These are phyloP conservation scores for Corythoichthys haematopterus DNA, from an alignment of 2,113 vertebrate genomes.

Conservation along the genomic window DNA sequence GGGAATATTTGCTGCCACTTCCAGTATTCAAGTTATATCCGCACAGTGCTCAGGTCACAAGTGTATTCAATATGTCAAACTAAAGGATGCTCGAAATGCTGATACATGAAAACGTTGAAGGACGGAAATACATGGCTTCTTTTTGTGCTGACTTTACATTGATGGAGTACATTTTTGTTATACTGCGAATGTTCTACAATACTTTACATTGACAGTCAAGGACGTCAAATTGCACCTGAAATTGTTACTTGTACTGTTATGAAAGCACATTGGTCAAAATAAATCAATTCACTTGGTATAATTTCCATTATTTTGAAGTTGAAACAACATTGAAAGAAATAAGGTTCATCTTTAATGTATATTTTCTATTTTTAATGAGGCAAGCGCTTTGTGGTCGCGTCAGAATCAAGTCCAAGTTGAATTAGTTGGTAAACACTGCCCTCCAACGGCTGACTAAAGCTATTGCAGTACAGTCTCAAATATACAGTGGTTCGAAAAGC, in stretches of 20 bases:
- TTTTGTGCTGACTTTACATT: slow-evolving; percentile 6
- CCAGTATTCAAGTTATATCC: neutral
- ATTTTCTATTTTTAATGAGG: too few species aligned
- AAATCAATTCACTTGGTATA: neutral
- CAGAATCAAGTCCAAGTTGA: too few species aligned
- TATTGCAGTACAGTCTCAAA: too few species aligned
- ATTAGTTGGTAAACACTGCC: too few species aligned
- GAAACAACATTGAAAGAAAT: neutral
- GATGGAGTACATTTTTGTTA: slow-evolving; percentile 4
- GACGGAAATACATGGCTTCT: too few species aligned
- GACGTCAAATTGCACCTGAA: neutral
- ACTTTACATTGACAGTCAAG: neutral
- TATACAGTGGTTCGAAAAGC: too few species aligned
- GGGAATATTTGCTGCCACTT: slow-evolving; percentile 22
- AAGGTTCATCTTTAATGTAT: too few species aligned
- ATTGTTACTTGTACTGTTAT: neutral
- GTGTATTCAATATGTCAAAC: slow-evolving; percentile 7
- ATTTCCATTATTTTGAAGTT: too few species aligned
- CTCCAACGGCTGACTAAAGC: too few species aligned
- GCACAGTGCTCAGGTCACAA: slow-evolving; percentile 1
- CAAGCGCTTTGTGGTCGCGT: too few species aligned
- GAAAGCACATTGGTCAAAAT: neutral
- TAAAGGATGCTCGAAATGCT: neutral
- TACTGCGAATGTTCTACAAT: neutral
- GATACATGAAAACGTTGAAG: slow-evolving; percentile 15